A percentile compares a stretch with the other conserved stretches of the same genome.
phyloP scores from a whole-genome alignment of 2,797 vertebrate genomes.

The Sorex maritimensis region DNA sequence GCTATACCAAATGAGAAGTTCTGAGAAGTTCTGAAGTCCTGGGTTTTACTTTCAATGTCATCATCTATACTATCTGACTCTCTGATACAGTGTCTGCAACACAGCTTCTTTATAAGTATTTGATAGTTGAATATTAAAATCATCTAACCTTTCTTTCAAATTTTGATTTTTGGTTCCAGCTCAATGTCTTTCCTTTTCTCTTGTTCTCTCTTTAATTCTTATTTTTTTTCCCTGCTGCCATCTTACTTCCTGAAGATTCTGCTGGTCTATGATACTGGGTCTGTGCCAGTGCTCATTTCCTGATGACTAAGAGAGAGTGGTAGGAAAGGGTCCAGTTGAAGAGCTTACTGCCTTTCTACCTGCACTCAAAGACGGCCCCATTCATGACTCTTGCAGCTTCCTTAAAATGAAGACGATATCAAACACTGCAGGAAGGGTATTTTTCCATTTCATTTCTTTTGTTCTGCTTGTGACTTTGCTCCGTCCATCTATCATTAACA shows the following conservation, averaged over 20 bases:
- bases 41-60: neutral
- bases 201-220: neutral
- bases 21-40: neutral
- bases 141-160: neutral
- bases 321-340: neutral
- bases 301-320: neutral
- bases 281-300: slow-evolving; percentile 18
- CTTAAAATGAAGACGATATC: slow-evolving; percentile 65
- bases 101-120: neutral
- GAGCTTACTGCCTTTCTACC: neutral
- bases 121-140: slow-evolving; percentile 3
- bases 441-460: slow-evolving; percentile 65
- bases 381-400: slow-evolving; percentile 6
- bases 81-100: neutral
- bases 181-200: neutral
- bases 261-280: neutral
- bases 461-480: slow-evolving; percentile 74
- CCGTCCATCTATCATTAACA: slow-evolving; percentile 83
- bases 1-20: slow-evolving; percentile 10
- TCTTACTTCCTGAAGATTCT: slow-evolving; percentile 14
- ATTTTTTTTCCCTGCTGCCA: neutral
- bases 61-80: neutral
- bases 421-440: slow-evolving; percentile 17
- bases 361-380: neutral
- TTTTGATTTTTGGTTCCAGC: neutral